Conservation (phyloP, 2,113 vertebrate genomes). For the Capreolus pygargus region DNA sequence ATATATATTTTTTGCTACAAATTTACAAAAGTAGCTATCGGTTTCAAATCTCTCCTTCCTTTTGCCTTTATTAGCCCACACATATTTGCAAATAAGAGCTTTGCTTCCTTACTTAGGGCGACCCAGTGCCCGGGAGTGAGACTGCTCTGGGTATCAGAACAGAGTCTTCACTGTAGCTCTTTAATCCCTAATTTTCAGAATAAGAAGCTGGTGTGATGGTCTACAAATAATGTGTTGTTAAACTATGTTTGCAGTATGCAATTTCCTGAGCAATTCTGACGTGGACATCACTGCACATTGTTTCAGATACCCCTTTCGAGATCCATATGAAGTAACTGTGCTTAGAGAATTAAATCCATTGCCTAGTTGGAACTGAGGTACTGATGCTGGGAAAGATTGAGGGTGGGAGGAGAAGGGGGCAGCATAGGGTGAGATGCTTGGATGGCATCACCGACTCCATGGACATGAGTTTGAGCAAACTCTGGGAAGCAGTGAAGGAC, state of each 20-base stretch:
- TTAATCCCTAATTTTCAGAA: background rate
- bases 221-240: too few species aligned
- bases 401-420: fast-evolving
- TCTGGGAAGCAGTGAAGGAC: background rate
- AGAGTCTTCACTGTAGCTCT: background rate
- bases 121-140: background rate
- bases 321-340: fast-evolving
- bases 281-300: background rate
- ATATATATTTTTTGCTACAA: background rate
- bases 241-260: background rate
- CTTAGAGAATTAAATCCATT: background rate
- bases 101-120: background rate
- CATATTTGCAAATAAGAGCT: background rate
- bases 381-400: background rate
- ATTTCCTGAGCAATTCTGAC: background rate
- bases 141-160: background rate
- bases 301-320: background rate
- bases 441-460: fast-evolving
- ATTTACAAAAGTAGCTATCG: background rate
- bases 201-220: background rate
- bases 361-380: background rate
- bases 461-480: background rate
- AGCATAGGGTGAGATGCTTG: background rate
- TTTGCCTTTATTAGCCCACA: background rate
- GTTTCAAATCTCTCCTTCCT: background rate